phyloP scores from a whole-genome alignment of 2,888 invertebrate species.

The Euzetes globulus region DNA sequence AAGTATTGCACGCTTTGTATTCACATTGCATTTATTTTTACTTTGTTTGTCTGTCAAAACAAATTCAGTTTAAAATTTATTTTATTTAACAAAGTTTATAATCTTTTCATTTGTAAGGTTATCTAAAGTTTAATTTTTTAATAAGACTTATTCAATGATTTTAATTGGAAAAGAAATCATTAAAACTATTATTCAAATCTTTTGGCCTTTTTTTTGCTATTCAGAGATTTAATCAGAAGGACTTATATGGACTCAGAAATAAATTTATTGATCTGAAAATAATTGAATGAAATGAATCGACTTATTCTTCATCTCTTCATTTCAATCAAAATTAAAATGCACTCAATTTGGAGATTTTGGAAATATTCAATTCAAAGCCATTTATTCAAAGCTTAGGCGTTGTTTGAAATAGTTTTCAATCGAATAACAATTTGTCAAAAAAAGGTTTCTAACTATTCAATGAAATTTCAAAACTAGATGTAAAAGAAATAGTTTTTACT shows the following conservation, averaged over 20 bases:
- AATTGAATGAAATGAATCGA: neutral
- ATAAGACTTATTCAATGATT: too few relatives aligned
- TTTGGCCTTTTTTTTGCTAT: too few relatives aligned
- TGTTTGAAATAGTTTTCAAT: neutral
- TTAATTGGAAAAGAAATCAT: too few relatives aligned
- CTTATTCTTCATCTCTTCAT: neutral
- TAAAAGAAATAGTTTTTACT: neutral
- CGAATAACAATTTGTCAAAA: neutral
- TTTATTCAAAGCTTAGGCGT: neutral
- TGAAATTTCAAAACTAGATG: neutral
- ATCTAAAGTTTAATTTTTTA: neutral
- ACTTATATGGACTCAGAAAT: neutral
- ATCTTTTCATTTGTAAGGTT: neutral
- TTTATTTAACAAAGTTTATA: neutral
- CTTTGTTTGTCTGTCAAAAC: neutral
- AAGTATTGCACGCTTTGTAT: constrained; percentile 22
- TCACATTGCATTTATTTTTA: neutral
- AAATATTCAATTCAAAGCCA: neutral
- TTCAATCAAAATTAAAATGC: neutral
- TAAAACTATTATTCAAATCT: too few relatives aligned
- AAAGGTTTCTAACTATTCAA: neutral
- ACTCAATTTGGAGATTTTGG: neutral
- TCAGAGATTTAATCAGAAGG: neutral
- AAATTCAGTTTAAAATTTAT: neutral
- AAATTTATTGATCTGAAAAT: neutral